These are phyloP conservation scores for Neogale vison DNA, from an alignment of 2,113 vertebrate species.

Conservation along the genomic window DNA sequence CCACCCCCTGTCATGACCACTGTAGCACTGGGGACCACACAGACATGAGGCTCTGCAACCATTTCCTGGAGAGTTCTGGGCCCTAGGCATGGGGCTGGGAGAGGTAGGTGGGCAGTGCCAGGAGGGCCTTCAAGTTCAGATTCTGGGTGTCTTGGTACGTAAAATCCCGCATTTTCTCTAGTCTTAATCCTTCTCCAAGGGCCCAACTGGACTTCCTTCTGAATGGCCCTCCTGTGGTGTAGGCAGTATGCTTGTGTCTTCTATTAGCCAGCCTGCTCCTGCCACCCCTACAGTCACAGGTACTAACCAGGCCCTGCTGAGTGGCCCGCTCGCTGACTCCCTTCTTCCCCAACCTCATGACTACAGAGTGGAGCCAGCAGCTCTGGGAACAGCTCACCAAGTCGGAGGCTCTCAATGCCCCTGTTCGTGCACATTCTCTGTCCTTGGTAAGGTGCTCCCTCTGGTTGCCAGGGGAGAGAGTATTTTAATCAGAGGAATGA, in stretches of 20 bases:
- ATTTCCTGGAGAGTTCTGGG: background rate
- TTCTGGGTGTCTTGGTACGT: background rate
- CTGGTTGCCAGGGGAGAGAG: constrained; percentile 7
- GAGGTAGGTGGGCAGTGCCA: background rate
- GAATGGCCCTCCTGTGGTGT: background rate
- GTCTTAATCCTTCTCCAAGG: background rate
- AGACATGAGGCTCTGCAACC: background rate
- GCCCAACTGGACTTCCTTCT: background rate
- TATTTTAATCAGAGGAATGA: constrained; percentile 12
- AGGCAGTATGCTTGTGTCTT: background rate
- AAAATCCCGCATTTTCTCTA: background rate
- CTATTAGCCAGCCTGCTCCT: background rate
- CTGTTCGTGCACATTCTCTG: background rate
- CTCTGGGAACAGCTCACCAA: background rate
- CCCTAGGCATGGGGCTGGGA: background rate
- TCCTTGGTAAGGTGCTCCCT: background rate
- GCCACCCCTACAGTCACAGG: no score
- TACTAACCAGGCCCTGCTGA: background rate
- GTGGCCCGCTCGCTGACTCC: no score
- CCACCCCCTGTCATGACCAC: background rate
- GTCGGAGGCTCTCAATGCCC: background rate
- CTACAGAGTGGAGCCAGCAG: background rate
- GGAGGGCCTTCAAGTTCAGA: background rate
- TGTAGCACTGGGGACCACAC: background rate
- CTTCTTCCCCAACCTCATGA: background rate